phyloP scores from a whole-genome alignment of 2,113 vertebrate species.

The Thinocorus orbignyianus region DNA sequence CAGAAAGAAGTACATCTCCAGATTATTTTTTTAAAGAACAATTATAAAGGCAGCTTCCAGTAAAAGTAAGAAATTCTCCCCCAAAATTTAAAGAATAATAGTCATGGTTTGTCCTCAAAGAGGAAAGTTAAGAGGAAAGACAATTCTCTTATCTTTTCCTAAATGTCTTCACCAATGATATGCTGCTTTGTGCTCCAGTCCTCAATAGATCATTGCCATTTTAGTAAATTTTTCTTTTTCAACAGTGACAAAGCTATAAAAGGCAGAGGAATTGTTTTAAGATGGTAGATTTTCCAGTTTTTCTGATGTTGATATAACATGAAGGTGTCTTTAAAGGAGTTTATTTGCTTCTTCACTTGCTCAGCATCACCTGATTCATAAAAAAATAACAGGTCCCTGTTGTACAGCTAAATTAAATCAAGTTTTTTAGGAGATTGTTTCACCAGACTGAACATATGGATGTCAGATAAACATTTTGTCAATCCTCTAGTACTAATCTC shows the following conservation, averaged over 20 bases:
- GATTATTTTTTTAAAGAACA: background rate
- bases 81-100: background rate
- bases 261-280: background rate
- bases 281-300: background rate
- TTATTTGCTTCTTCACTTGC: background rate
- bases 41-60: background rate
- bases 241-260: background rate
- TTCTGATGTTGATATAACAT: background rate
- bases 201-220: background rate
- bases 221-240: background rate
- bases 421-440: background rate
- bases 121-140: background rate
- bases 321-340: background rate
- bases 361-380: background rate
- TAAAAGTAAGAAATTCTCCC: background rate
- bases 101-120: background rate
- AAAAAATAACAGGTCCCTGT: background rate
- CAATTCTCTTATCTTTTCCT: background rate
- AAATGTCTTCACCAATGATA: background rate
- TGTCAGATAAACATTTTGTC: background rate
- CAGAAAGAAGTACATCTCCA: background rate
- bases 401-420: background rate
- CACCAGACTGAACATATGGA: background rate
- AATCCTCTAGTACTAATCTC: background rate
- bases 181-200: background rate